Conservation (phyloP, 2,113 vertebrate species). For the Rhabdomys dilectus region DNA sequence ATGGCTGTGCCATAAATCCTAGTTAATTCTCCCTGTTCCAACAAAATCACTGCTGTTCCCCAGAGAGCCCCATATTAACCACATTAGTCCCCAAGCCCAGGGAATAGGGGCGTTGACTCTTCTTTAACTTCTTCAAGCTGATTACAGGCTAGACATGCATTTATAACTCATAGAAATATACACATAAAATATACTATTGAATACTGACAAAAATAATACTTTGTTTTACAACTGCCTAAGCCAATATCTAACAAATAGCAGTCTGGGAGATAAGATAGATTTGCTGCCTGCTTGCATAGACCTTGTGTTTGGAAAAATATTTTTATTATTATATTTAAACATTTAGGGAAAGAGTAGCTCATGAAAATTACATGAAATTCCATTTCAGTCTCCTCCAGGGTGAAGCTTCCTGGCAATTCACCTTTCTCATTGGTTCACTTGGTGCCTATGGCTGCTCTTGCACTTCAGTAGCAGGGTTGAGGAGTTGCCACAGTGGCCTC, state of each 20-base stretch:
- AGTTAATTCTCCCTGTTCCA: no score
- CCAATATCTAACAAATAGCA: not conserved
- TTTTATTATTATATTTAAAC: not conserved
- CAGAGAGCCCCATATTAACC: no score
- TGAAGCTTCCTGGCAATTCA: not conserved
- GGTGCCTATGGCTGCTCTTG: not conserved
- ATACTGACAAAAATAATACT: not conserved
- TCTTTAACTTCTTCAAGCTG: no score
- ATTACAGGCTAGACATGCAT: no score
- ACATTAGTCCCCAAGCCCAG: no score
- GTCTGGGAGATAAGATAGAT: not conserved
- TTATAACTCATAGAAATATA: not conserved
- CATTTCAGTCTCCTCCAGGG: not conserved
- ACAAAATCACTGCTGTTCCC: no score
- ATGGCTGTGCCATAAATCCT: no score
- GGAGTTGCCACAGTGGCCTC: not conserved
- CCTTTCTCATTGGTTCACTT: not conserved
- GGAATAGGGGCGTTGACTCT: no score
- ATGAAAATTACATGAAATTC: constrained; percentile 12
- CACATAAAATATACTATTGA: not conserved
- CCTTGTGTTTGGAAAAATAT: not conserved
- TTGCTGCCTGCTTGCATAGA: not conserved
- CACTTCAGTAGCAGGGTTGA: not conserved
- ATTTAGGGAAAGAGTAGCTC: not conserved
- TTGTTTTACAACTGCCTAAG: not conserved